Conservation (phyloP, 37 sponge, comb jelly and placozoan species). For the Lycopodina hypogea region DNA sequence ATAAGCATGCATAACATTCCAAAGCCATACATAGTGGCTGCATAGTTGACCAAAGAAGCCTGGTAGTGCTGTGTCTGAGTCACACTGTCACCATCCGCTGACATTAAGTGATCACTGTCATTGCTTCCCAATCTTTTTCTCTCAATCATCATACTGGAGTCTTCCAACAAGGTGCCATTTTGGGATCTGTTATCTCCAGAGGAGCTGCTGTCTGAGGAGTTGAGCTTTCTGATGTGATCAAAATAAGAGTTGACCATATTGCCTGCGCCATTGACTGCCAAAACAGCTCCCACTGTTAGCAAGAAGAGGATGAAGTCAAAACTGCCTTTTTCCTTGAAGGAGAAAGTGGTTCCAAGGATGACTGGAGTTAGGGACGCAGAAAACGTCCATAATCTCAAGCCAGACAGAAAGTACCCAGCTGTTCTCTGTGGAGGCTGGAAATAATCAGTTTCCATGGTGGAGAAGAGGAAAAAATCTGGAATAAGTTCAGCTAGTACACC, state of each 20-base stretch:
- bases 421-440: too few species aligned
- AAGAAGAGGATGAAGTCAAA: constrained; percentile 37
- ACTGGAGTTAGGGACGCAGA: constrained; percentile 77
- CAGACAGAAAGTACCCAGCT: constrained; percentile 20
- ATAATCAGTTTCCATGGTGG: too few species aligned
- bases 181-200: neutral
- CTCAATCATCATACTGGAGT: too few species aligned
- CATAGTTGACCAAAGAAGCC: constrained; percentile 55
- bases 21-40: constrained; percentile 64
- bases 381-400: constrained; percentile 78
- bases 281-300: constrained; percentile 41
- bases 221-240: constrained; percentile 47
- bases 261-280: constrained; percentile 84
- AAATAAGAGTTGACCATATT: constrained; percentile 89
- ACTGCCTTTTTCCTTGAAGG: constrained; percentile 33
- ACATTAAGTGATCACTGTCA: neutral
- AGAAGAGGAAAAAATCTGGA: neutral
- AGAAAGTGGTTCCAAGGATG: constrained; percentile 64
- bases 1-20: constrained; percentile 63
- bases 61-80: constrained; percentile 44
- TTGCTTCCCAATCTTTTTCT: neutral
- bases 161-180: neutral
- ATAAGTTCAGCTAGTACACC: too few species aligned
- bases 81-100: constrained; percentile 31
- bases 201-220: neutral